Conservation (phyloP, 2,113 vertebrate species). For the Equus przewalskii region DNA sequence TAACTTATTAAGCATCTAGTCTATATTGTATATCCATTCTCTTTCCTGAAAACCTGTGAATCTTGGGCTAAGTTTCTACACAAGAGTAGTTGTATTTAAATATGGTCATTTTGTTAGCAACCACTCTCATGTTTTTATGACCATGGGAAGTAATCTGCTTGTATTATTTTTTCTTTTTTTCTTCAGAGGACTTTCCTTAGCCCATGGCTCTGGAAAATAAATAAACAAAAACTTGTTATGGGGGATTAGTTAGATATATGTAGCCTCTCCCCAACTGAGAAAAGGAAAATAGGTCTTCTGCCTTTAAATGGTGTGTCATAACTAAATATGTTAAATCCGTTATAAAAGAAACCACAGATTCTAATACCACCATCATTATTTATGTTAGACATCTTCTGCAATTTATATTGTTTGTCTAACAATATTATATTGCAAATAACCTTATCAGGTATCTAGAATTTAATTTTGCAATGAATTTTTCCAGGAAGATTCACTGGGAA, state of each 20-base stretch:
- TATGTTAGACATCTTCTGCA: not conserved
- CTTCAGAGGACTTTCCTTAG: not conserved
- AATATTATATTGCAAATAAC: not conserved
- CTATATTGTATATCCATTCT: not conserved
- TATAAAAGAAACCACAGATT: not conserved
- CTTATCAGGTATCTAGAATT: not conserved
- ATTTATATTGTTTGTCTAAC: not conserved
- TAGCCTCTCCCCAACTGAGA: not conserved
- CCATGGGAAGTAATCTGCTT: not conserved
- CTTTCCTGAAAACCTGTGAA: not conserved
- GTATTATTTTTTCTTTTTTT: not conserved
- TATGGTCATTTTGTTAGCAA: not conserved
- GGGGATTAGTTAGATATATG: not conserved
- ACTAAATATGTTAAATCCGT: not conserved
- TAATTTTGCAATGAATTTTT: not conserved
- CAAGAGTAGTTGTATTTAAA: not conserved
- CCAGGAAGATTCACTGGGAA: not conserved
- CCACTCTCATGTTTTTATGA: not conserved
- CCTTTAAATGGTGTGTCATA: not conserved
- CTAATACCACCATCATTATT: not conserved
- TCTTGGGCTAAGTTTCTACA: not conserved
- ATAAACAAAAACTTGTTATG: not conserved
- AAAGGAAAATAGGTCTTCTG: not conserved
- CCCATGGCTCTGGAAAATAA: not conserved
- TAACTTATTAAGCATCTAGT: not conserved